phyloP scores from a whole-genome alignment of 2,797 vertebrate species.

The Trachurus trachurus region DNA sequence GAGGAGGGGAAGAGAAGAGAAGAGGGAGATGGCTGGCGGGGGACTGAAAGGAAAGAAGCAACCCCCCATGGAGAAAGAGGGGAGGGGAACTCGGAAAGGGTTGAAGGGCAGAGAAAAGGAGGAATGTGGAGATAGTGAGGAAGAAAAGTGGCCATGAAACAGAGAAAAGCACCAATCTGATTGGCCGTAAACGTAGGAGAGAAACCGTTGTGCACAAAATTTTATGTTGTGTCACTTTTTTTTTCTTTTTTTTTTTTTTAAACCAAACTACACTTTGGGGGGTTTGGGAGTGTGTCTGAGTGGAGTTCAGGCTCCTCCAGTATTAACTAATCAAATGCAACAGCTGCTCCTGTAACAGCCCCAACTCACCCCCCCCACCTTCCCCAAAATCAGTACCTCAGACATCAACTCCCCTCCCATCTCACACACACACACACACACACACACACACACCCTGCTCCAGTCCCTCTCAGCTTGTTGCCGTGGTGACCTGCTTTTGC shows the following conservation, averaged over 20 bases:
- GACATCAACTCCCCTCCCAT: conserved; percentile 66
- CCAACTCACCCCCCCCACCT: conserved; percentile 29
- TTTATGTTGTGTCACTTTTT: conserved; percentile 39
- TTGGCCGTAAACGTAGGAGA: conserved; percentile 40
- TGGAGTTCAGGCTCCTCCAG: conserved; percentile 56
- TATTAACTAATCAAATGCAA: conserved; percentile 91
- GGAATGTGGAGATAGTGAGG: conserved; percentile 73
- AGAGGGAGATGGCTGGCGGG: conserved; percentile 67
- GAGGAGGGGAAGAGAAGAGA: conserved; percentile 49
- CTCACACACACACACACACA: conserved; percentile 41
- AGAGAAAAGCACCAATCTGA: conserved; percentile 50
- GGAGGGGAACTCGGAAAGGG: conserved; percentile 73
- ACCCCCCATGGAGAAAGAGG: conserved; percentile 76
- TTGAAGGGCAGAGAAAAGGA: conserved; percentile 80
- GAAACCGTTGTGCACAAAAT: conserved; percentile 30
- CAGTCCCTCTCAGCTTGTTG: conserved; percentile 78
- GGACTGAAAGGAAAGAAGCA: conserved; percentile 81
- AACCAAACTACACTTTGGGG: conserved; percentile 35
- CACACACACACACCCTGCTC: conserved; percentile 65
- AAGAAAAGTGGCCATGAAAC: conserved; percentile 63
- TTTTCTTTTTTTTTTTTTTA: too few relatives aligned
- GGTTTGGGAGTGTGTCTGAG: conserved; percentile 35
- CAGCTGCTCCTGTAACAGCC: conserved; percentile 87
- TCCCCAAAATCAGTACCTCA: conserved; percentile 75
- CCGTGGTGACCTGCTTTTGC: conserved; percentile 83